phyloP scores from a whole-genome alignment of 2,113 vertebrate species.

The Calonectris borealis region DNA sequence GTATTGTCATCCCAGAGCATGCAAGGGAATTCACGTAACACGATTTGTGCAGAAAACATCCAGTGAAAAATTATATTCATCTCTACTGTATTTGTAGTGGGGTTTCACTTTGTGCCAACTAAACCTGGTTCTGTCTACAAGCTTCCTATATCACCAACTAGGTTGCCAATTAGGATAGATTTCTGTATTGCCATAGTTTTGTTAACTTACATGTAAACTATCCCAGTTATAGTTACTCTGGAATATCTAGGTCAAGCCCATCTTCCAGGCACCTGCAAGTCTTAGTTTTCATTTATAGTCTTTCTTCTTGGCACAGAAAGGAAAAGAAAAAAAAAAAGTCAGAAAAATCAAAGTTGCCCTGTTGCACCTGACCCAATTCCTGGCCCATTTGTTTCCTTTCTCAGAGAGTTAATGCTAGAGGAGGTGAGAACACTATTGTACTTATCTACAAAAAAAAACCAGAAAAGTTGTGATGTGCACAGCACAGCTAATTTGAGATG shows the following conservation, averaged over 20 bases:
- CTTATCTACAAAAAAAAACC: neutral
- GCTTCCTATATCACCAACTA: neutral
- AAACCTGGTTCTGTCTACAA: neutral
- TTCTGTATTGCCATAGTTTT: neutral
- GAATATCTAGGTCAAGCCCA: neutral
- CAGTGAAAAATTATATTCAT: neutral
- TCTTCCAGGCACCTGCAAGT: neutral
- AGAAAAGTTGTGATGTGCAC: neutral
- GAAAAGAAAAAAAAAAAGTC: too few relatives aligned
- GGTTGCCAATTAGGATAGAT: neutral
- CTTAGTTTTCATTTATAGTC: neutral
- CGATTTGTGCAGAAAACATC: neutral
- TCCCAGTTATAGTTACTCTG: neutral
- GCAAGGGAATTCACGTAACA: neutral
- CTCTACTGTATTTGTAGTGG: neutral
- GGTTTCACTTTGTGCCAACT: neutral
- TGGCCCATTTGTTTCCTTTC: neutral
- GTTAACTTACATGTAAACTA: neutral
- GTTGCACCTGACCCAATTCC: neutral
- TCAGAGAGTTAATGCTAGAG: neutral
- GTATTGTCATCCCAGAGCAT: neutral
- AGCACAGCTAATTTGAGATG: neutral
- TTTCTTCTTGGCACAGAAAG: neutral
- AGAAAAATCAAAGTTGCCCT: neutral
- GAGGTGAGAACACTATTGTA: neutral